Conservation (phyloP, 2,888 invertebrate genomes). For the Entomobrya multifasciata region DNA sequence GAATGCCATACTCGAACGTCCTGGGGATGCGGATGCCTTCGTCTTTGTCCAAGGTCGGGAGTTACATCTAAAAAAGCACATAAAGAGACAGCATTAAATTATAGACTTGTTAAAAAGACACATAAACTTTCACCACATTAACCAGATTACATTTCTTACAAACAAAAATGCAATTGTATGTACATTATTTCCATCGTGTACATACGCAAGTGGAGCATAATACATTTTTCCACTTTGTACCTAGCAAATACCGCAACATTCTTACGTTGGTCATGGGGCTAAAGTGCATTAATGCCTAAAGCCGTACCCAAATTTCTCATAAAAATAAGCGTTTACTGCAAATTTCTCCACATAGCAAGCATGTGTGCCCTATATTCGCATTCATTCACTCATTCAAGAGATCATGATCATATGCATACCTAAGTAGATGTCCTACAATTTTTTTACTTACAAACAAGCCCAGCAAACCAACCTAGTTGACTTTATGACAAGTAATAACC, state of each 20-base stretch:
- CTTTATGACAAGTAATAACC: conserved; percentile 64
- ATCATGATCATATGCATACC: background rate
- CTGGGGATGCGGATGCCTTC: conserved; percentile 75
- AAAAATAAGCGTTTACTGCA: background rate
- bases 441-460: conserved; percentile 12
- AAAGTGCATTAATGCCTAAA: background rate
- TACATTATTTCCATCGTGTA: conserved; percentile 2
- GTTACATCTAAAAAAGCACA: conserved; percentile 73
- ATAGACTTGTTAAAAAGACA: conserved; percentile 5
- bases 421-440: conserved; percentile 25
- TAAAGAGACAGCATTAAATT: background rate
- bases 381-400: conserved; percentile 9
- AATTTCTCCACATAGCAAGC: too few relatives aligned
- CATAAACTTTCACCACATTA: conserved; percentile 36
- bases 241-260: background rate
- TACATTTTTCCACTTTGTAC: too few relatives aligned
- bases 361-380: too few relatives aligned
- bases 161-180: conserved; percentile 1
- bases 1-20: conserved; percentile 70
- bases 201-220: background rate
- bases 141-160: background rate
- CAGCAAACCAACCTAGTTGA: conserved; percentile 40
- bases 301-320: background rate
- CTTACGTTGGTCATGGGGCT: too few relatives aligned
- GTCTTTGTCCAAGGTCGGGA: conserved; percentile 78